Evolutionary conservation across 92 coral and sea anemone species (phyloP).

Genomic region (Micromussa lordhowensis): DNA sequence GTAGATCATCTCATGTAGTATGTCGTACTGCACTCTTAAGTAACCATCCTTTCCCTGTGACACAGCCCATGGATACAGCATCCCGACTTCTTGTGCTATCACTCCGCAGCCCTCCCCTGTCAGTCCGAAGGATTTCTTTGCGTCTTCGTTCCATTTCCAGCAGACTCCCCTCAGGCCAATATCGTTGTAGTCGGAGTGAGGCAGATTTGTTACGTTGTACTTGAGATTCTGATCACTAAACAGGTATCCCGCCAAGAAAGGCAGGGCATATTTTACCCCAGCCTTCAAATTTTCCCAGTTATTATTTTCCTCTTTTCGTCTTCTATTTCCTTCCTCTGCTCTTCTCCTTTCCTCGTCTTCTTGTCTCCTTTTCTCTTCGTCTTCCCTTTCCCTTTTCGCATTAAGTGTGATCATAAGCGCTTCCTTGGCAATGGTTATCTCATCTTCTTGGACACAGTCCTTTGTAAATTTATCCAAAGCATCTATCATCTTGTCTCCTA

Average conservation of each 20-base stretch:
- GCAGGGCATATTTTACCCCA: background rate
- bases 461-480: background rate
- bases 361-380: background rate
- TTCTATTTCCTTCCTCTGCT: background rate
- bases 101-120: slow-evolving; percentile 63
- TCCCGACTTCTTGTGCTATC: slow-evolving; percentile 67
- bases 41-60: slow-evolving; percentile 44
- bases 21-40: slow-evolving; percentile 45
- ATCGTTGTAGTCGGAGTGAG: slow-evolving; percentile 45
- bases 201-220: slow-evolving; percentile 41
- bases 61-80: slow-evolving; percentile 64
- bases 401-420: background rate
- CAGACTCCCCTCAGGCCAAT: slow-evolving; percentile 62
- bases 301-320: background rate
- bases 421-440: background rate
- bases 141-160: slow-evolving; percentile 69
- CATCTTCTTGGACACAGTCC: background rate
- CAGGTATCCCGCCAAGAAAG: background rate
- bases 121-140: slow-evolving; percentile 45
- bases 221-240: slow-evolving; percentile 57
- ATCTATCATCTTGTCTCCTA: background rate
- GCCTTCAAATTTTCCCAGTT: background rate
- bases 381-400: background rate
- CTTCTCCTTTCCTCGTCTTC: background rate
- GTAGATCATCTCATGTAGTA: background rate